Base-by-base conservation (phyloP, 2,113 vertebrate species). In the Tyrannus savana region DNA sequence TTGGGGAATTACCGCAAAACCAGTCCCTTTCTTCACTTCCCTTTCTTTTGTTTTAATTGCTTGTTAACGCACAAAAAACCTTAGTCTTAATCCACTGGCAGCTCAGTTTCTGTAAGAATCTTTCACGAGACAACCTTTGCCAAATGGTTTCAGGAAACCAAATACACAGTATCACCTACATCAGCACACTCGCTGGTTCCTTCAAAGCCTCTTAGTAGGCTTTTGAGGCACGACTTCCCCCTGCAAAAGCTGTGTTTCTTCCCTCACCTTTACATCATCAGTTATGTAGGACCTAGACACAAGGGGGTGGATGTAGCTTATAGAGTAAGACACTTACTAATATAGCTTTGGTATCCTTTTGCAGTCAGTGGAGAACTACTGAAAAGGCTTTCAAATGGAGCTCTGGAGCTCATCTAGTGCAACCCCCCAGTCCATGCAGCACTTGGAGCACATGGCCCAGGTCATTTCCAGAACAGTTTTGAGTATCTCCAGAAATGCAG, bases 121-220 rank as follows among this genome's bases (percentile, higher is more conserved):
- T 82, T 84, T 74, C 39, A n/a, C 19, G 60, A 68, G 8, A 60
- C 46, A 64, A 62, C 30, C 44, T 93, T 85, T 64, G 28, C 41
- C n/a, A 85, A 76, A 60, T 0, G 6, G 9, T 73, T 82, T 63
- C 58, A 55, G 35, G 78, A 85, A 93, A 27, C 12, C 52, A 55
- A 75, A 63, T 50, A 23, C 25, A 80, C 16, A 33, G 9, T 19
- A 53, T 63, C 56, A 46, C 7, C 1, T 10, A n/a, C 47, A 31
- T 50, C 46, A 63, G 5, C 0, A 0, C 7, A 3, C 12, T 62
- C 37, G 5, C 33, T 28, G 42, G 56, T 66, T 63, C 60, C 33
- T 84, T 92, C 73, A 50, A 84, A 84, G 31, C 46, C 22, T 92
- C 47, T 58, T 28, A n/a, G 28, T 4, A 77, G 21, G 50, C n/a